These are phyloP conservation scores for Cheilosia grossa DNA, from an alignment of 2,888 invertebrate species.

Conservation along the genomic window DNA sequence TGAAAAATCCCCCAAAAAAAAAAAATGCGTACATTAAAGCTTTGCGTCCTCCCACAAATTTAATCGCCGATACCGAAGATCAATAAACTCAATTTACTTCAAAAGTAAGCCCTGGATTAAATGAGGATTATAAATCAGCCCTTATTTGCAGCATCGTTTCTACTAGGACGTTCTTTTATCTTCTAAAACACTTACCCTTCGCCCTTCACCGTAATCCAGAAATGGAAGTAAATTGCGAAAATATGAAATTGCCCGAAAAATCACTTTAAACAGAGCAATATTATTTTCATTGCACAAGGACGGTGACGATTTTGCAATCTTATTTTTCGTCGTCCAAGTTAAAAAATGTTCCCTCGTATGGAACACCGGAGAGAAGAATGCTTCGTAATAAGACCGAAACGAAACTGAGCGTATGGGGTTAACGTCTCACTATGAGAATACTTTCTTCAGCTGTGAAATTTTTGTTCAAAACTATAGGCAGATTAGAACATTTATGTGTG, in stretches of 20 bases:
- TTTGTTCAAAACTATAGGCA: background rate
- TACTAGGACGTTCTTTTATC: background rate
- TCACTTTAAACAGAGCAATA: constrained; percentile 28
- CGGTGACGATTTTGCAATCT: background rate
- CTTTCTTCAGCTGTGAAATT: background rate
- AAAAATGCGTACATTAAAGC: too few relatives aligned
- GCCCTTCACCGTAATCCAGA: too few relatives aligned
- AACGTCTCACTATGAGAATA: background rate
- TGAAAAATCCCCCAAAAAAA: too few relatives aligned
- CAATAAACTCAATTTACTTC: background rate
- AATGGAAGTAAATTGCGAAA: background rate
- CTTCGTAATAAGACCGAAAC: background rate
- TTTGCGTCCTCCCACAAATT: too few relatives aligned
- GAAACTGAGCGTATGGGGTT: background rate
- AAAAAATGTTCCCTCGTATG: constrained; percentile 2
- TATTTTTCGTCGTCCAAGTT: constrained; percentile 32
- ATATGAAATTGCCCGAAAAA: constrained; percentile 3
- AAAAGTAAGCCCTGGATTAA: background rate
- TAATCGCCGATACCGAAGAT: background rate
- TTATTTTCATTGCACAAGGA: constrained; percentile 19
- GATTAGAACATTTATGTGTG: background rate
- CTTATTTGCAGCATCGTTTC: background rate
- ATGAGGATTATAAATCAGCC: background rate
- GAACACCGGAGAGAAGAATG: background rate
- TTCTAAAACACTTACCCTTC: background rate